Base-by-base conservation (phyloP, 2,113 vertebrate genomes). In the Miniopterus natalensis region DNA sequence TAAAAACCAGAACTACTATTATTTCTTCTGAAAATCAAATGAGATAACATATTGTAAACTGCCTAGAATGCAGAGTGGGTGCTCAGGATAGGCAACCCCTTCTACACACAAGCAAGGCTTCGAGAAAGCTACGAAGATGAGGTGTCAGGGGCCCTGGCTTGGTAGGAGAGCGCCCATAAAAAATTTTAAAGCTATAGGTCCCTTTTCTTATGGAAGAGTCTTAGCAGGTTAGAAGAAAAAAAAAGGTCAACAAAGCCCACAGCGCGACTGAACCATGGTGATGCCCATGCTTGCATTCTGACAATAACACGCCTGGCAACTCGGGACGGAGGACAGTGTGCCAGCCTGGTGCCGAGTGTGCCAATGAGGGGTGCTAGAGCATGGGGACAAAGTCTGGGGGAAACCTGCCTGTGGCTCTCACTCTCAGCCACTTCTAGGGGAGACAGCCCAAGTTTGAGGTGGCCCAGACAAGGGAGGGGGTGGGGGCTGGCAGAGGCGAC, bases 401-500 rank as follows among this genome's bases (percentile, higher is more conserved):
- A 63, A 71, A 49, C 36, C 2, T 9, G 47, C 77, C 71, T 14
- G 14, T 6, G 57, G 42, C 23, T 57, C 45, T 77, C 2, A 0
- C n/a, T 61, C 40, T 70, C 11, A n/a, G 83, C 65, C 40, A 51
- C 2, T 75, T 66, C 40, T 31, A 42, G 71, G 93, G 40, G 36
- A 79, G 49, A 65, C 25, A 47, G 77, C 63, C 63, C 9, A 31
- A 31, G 51, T 61, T 47, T 77, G 68, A 77, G 63, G 66, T 59
- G 53, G 63, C 51, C 65, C 27, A 47, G 70, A 31, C 2, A 2
- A 6, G 3, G n/a, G 55, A 1, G 2, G 3, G 0, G 5, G 3
- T 1, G 0, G 3, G 23, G 40, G 40, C 36, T 55, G 55, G 55
- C n/a, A 70, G 42, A 74, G 15, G 5, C 84, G 36, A 55, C 25